Conservation (phyloP, 2,113 vertebrate genomes). For the Dasyurus viverrinus region DNA sequence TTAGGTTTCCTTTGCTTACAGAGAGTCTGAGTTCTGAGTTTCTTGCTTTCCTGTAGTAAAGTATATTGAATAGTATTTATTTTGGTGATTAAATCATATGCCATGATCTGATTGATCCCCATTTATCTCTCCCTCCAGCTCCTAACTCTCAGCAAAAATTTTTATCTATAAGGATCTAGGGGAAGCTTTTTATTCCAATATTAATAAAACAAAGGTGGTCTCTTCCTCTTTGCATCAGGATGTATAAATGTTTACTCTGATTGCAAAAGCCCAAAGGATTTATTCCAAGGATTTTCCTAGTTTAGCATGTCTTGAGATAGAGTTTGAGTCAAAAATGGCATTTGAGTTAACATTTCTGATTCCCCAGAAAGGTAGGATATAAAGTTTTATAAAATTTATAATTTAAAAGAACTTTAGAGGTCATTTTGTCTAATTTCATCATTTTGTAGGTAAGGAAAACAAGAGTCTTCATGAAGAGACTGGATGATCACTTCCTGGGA, state of each 20-base stretch:
- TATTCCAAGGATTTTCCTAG: not conserved
- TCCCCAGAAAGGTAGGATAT: not conserved
- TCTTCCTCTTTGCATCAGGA: not conserved
- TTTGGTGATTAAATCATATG: not conserved
- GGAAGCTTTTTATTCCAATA: slow-evolving; percentile 14
- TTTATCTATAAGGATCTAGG: not conserved
- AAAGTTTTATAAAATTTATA: not conserved
- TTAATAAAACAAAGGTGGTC: not conserved
- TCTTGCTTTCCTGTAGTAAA: not conserved
- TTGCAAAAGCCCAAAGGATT: slow-evolving; percentile 39
- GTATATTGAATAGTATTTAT: not conserved
- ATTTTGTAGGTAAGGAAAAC: not conserved
- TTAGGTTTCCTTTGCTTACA: slow-evolving; percentile 52
- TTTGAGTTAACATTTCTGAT: not conserved
- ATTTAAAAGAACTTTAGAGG: not conserved
- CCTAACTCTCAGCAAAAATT: not conserved
- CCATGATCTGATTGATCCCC: not conserved
- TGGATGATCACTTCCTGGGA: not conserved
- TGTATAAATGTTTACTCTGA: not conserved
- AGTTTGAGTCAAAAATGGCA: not conserved
- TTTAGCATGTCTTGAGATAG: not conserved
- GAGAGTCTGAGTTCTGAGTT: not conserved
- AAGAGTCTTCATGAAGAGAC: not conserved
- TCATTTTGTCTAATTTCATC: not conserved
- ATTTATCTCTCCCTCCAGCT: not conserved